Evolutionary conservation across 2,113 vertebrate species (phyloP).

Genomic region (Psammodynastes pulverulentus): DNA sequence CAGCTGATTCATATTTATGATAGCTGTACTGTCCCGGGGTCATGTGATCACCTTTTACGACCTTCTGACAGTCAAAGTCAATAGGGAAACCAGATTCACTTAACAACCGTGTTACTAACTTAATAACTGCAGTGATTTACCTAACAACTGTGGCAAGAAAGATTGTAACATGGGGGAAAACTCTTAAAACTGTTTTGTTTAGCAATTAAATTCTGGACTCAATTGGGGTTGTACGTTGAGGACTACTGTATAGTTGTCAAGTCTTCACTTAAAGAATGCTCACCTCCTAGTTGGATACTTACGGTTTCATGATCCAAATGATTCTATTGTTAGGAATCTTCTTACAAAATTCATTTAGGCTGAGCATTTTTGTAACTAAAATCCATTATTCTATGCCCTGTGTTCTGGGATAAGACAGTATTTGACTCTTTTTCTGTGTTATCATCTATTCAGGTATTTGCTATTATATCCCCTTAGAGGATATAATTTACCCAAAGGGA

Average conservation of each 20-base stretch:
- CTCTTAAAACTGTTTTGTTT: background rate
- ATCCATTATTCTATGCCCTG: background rate
- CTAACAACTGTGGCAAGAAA: background rate
- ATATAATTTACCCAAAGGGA: background rate
- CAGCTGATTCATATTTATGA: background rate
- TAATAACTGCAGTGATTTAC: background rate
- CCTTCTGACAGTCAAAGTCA: too few relatives aligned
- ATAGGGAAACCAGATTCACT: background rate
- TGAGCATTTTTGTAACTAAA: background rate
- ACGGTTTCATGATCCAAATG: background rate
- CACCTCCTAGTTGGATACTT: background rate
- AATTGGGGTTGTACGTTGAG: background rate
- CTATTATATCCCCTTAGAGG: background rate
- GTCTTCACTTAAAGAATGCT: background rate
- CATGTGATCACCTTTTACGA: background rate
- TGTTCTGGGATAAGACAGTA: background rate
- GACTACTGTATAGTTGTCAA: background rate
- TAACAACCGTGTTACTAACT: background rate
- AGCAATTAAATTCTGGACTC: too few relatives aligned
- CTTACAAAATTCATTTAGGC: background rate
- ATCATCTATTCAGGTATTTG: background rate
- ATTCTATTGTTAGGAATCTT: background rate
- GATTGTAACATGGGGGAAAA: background rate
- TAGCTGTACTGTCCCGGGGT: background rate
- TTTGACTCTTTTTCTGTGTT: background rate